Base-by-base conservation (phyloP, 2,888 invertebrate genomes). In the Tethea ocularis region DNA sequence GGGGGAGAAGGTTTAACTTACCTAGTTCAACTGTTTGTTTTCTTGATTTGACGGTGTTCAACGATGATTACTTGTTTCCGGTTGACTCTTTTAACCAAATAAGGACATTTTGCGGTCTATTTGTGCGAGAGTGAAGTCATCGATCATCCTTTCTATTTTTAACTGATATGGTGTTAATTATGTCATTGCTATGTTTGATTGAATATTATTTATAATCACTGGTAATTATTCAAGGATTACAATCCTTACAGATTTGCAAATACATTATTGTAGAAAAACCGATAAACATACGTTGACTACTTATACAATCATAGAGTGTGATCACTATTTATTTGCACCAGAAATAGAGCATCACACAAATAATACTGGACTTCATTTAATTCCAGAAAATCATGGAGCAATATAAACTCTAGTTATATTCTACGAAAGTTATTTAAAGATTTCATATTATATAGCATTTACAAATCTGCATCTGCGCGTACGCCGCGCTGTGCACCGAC, bases 401-500 rank as follows among this genome's bases (percentile, higher is more conserved):
- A n/a, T 41, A 17, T 41, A 41, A 41, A 41, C n/a, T 17, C 10
- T 6, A 1, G 41, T 13, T 36, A 13, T 41, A 8, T 41, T 41
- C 41, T 38, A 17, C 3, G n/a, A 41, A 41, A 17, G 17, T 41
- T 41, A 41, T 41, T 41, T 41, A 15, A 38, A 38, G 36, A 15
- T 38, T 38, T 4, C 36, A 15, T 15, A 38, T 38, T 38, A 38
- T 38, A 41, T 41, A 46, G 46, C 20, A 20, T 46, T 46, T 20
- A 46, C 46, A 20, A 46, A 46, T 17, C 54, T 33, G 54, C 54
- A 54, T 54, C 62, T 46, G 65, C 67, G 59, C 59, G 69, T 64
- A 66, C 69, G 61, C 33, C 33, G 13, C 59, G 38, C 56, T 55
- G 58, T 54, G 59, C 62, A 56, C 36, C 59, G 60, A 59, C 61